phyloP scores from a whole-genome alignment of 2,888 invertebrate species.

The Caenorhabditis macrosperma region DNA sequence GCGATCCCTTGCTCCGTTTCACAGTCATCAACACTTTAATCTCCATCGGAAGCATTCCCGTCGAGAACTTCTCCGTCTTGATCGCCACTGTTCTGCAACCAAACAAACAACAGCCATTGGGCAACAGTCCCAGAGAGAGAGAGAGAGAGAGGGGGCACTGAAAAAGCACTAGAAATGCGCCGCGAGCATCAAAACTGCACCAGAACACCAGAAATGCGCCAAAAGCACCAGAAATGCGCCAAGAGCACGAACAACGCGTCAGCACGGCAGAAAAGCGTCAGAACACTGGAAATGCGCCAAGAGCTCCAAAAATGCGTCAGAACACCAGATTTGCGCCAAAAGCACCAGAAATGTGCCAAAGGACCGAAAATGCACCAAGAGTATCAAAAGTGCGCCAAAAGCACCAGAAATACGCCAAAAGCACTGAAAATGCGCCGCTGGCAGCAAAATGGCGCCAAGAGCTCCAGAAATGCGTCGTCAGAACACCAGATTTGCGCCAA shows the following conservation, averaged over 20 bases:
- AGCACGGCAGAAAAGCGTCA: not conserved
- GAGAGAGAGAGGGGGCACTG: not conserved
- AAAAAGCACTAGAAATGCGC: not conserved
- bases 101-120: too few relatives aligned
- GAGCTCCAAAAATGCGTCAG: not conserved
- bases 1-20: constrained; percentile 42
- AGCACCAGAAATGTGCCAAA: too few relatives aligned
- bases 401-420: too few relatives aligned
- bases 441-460: not conserved
- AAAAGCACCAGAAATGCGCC: not conserved
- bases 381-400: too few relatives aligned
- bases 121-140: too few relatives aligned
- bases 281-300: not conserved
- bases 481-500: not conserved
- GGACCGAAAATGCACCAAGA: not conserved
- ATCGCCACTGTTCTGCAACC: constrained; percentile 48
- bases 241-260: not conserved
- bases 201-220: not conserved
- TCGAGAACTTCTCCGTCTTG: constrained; percentile 57
- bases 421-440: not conserved
- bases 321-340: not conserved
- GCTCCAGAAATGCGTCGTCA: too few relatives aligned
- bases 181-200: not conserved
- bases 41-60: constrained; percentile 59
- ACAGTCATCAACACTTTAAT: constrained; percentile 58